Conservation (phyloP, 2,113 vertebrate genomes). For the Nycticebus coucang region DNA sequence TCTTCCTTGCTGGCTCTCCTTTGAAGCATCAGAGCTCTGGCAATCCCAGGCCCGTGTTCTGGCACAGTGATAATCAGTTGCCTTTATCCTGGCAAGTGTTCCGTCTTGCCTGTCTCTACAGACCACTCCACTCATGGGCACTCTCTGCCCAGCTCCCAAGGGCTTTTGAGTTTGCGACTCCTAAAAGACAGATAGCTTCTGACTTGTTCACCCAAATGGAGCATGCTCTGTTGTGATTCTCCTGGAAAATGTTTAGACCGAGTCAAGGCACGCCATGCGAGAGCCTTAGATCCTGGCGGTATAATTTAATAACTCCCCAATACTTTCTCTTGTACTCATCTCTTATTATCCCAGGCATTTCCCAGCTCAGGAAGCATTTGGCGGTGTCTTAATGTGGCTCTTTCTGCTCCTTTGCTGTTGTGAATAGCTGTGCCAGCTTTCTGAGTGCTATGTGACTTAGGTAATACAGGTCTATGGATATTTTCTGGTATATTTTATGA, state of each 20-base stretch:
- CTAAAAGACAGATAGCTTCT: background rate
- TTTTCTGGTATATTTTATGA: constrained; percentile 73
- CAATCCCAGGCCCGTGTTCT: accelerated
- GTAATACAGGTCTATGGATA: constrained; percentile 74
- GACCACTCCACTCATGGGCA: background rate
- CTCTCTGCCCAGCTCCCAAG: background rate
- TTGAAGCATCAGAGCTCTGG: background rate
- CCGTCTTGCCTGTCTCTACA: background rate
- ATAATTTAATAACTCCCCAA: constrained; percentile 61
- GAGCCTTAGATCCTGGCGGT: constrained; percentile 27
- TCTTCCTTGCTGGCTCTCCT: background rate
- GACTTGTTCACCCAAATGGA: background rate
- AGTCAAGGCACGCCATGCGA: constrained; percentile 27
- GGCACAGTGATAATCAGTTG: background rate
- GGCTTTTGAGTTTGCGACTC: background rate
- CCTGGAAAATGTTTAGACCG: constrained; percentile 31
- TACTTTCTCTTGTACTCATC: constrained; percentile 63
- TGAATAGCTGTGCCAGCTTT: constrained; percentile 69
- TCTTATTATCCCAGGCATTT: constrained; percentile 50
- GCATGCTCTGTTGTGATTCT: background rate
- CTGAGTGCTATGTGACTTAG: constrained; percentile 64
- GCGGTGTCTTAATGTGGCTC: constrained; percentile 41
- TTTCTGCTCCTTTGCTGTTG: constrained; percentile 42
- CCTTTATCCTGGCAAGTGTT: background rate
- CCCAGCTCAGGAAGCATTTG: constrained; percentile 54